phyloP scores from a whole-genome alignment of 2,113 vertebrate species.

The Oryzias curvinotus region DNA sequence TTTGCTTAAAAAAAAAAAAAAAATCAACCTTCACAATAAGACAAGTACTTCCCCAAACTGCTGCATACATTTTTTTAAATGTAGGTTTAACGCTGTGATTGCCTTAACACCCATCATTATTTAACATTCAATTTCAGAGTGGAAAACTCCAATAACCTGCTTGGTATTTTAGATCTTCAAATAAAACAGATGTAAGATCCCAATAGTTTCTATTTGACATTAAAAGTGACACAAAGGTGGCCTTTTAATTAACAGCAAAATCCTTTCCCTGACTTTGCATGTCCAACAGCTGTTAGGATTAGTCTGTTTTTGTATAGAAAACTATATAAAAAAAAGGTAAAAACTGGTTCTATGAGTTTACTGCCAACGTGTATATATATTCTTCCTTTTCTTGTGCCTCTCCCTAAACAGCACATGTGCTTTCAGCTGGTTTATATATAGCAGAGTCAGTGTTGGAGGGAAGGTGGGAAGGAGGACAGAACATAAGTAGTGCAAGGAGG shows the following conservation, averaged over 20 bases:
- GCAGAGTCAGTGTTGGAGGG: conserved; percentile 13
- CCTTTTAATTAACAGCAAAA: too few species aligned
- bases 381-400: not conserved
- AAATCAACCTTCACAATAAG: conserved; percentile 3
- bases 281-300: too few species aligned
- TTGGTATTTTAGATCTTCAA: not conserved
- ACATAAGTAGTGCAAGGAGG: conserved; percentile 8
- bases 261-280: too few species aligned
- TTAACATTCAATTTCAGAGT: conserved; percentile 4
- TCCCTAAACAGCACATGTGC: not conserved
- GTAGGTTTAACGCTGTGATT: not conserved
- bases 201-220: too few species aligned
- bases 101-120: not conserved
- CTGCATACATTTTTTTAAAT: conserved; percentile 4
- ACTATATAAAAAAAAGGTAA: too few species aligned
- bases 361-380: too few species aligned
- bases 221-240: too few species aligned
- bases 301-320: too few species aligned
- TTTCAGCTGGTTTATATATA: conserved; percentile 38
- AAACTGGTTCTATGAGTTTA: too few species aligned
- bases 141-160: not conserved
- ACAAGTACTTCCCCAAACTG: conserved; percentile 2
- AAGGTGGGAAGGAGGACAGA: conserved; percentile 19
- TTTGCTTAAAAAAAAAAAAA: conserved; percentile 9
- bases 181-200: too few species aligned